Evolutionary conservation across 2,888 invertebrate species (phyloP).

Genomic region (Tetramorium bicarinatum): DNA sequence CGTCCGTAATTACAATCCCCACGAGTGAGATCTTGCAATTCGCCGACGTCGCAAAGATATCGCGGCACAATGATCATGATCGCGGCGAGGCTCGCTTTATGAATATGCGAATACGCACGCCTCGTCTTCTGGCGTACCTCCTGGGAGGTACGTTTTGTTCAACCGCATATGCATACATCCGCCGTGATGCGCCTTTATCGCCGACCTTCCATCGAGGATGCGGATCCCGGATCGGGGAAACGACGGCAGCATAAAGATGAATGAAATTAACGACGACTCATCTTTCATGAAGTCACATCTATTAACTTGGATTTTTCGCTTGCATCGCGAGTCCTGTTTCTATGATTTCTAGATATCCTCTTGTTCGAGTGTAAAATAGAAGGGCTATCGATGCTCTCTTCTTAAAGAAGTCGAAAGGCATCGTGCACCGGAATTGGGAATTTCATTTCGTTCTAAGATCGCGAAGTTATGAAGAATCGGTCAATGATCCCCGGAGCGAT

Average conservation of each 20-base stretch:
- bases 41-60: constrained; percentile 31
- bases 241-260: constrained; percentile 26
- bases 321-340: background rate
- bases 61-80: constrained; percentile 35
- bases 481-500: constrained; percentile 56
- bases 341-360: background rate
- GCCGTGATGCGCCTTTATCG: constrained; percentile 13
- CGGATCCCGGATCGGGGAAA: constrained; percentile 21
- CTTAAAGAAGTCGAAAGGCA: background rate
- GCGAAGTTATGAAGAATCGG: constrained; percentile 48
- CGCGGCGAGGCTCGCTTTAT: constrained; percentile 36
- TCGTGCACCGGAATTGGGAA: background rate
- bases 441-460: constrained; percentile 11
- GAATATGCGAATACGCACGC: constrained; percentile 46
- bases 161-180: background rate
- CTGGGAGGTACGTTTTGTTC: constrained; percentile 32
- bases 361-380: background rate
- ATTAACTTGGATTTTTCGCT: background rate
- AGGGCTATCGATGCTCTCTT: background rate
- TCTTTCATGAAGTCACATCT: background rate
- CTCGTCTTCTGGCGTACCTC: constrained; percentile 24
- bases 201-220: constrained; percentile 32
- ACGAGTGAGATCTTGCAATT: constrained; percentile 24
- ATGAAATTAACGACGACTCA: constrained; percentile 32
- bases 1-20: constrained; percentile 37